Evolutionary conservation across 2,797 vertebrate species (phyloP), one percentile per base, ranked within the genome.

Genomic region (Thalassophryne amazonica): DNA sequence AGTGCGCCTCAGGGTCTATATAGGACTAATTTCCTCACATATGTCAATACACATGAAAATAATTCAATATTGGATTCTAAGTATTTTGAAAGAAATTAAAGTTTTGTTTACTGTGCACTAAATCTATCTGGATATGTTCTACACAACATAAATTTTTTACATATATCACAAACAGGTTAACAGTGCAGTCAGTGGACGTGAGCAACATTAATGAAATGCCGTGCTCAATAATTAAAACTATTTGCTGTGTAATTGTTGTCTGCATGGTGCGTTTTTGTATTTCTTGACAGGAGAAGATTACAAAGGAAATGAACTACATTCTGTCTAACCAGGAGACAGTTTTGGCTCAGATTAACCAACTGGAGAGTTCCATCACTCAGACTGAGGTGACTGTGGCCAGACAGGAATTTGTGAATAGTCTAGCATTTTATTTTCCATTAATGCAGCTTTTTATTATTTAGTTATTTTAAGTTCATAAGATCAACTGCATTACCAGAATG

Each of bases 261-360:
- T 22, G 2, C 17, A 27, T 42, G n/a, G 42, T 20, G 2, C 56
- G 8, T 41, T 46, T 1, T 45, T 42, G 17, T 5, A 48, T 28
- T 68, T 61, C 51, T 73, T 68, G 12, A 62, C 84, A 98, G 96
- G 96, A 98, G 63, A 98, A 97, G 86, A 93, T 98, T 73, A 92
- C 91, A 0, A 98, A 97, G 85, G 96, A 93, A 86, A 88, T 96
- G 47, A 86, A 93, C 76, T 94, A 93, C 84, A 94, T 97, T 84
- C 76, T 97, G 87, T 91, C 94, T 83, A 96, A 94, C 81, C 96
- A 98, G 90, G 93, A 96, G 81, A 92, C 81, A 0, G 94, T 98
- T 15, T 89, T 97, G 86, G 80, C 86, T 61, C 96, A 98, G 88
- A 96, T 98, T 68, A 93, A 90, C 0, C 93, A 96, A 83, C 89